A percentile compares a stretch with the other conserved stretches of the same genome.
These are phyloP conservation scores for Chrysolina oricalcia DNA, from an alignment of 2,888 invertebrate genomes.

Conservation along the genomic window DNA sequence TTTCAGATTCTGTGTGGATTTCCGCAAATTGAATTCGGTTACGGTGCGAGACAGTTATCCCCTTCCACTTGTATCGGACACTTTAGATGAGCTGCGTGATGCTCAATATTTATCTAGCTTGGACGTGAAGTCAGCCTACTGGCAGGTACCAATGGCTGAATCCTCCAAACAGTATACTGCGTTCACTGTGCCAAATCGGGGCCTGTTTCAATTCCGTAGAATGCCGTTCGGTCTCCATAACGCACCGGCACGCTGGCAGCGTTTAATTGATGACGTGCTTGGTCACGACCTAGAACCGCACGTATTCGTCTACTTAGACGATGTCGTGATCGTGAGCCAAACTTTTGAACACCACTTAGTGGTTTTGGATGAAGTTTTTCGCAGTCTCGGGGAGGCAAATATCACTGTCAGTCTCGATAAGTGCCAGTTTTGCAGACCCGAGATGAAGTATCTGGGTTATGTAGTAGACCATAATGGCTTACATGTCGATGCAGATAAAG, in stretches of 20 bases:
- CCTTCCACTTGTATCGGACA: background rate
- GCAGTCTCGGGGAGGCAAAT: too few species aligned
- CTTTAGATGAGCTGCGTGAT: background rate
- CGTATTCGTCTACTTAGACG: background rate
- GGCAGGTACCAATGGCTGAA: too few species aligned
- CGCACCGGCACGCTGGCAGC: too few species aligned
- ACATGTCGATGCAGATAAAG: background rate
- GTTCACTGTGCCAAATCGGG: too few species aligned
- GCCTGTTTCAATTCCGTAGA: too few species aligned
- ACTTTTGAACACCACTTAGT: background rate
- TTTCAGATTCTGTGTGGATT: too few species aligned
- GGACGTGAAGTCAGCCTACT: too few species aligned
- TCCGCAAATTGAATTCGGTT: too few species aligned
- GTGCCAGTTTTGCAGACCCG: background rate
- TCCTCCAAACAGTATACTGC: too few species aligned
- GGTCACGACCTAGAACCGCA: background rate
- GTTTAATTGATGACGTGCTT: background rate
- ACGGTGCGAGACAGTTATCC: too few species aligned
- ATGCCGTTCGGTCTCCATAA: background rate
- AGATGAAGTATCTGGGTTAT: too few species aligned
- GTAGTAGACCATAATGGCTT: background rate
- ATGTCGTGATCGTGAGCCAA: background rate
- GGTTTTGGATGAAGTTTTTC: background rate
- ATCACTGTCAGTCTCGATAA: background rate
- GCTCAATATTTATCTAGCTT: too few species aligned